These are phyloP conservation scores for Neomorphus geoffroyi DNA, from an alignment of 2,797 vertebrate genomes.

Conservation along the genomic window DNA sequence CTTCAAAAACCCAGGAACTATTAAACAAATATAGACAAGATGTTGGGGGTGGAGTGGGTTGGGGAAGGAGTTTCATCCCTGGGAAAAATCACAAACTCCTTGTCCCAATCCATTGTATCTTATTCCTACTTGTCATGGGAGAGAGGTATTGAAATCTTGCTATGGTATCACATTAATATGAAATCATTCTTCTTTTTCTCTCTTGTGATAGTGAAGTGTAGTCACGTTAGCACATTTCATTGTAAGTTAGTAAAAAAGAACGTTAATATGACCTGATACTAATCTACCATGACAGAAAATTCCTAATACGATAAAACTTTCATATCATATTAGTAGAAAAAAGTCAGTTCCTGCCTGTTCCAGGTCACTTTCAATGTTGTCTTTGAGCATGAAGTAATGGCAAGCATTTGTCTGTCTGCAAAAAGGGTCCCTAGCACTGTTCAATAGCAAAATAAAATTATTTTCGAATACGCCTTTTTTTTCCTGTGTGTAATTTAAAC, in stretches of 20 bases:
- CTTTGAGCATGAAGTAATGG: constrained; percentile 51
- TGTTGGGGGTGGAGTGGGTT: neutral
- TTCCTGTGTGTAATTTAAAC: neutral
- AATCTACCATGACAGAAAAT: constrained; percentile 75
- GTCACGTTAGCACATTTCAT: constrained; percentile 75
- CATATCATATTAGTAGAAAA: constrained; percentile 72
- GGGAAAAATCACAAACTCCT: neutral
- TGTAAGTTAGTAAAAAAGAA: constrained; percentile 72
- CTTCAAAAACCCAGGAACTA: neutral
- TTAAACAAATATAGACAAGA: neutral
- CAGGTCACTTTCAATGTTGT: constrained; percentile 70
- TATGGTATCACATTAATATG: constrained; percentile 49
- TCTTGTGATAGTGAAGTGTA: constrained; percentile 29
- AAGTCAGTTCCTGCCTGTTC: constrained; percentile 69
- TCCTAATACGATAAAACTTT: constrained; percentile 78
- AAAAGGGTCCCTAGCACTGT: constrained; percentile 14
- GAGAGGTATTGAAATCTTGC: constrained; percentile 45
- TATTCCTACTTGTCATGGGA: neutral
- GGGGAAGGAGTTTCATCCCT: neutral
- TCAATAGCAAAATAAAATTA: constrained; percentile 6
- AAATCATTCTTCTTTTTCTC: constrained; percentile 31
- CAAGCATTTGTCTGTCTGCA: constrained; percentile 62
- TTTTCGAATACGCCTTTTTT: neutral
- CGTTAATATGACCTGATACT: constrained; percentile 69
- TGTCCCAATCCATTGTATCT: neutral